phyloP scores from a whole-genome alignment of 2,113 vertebrate species.

The Harpagus bidentatus region DNA sequence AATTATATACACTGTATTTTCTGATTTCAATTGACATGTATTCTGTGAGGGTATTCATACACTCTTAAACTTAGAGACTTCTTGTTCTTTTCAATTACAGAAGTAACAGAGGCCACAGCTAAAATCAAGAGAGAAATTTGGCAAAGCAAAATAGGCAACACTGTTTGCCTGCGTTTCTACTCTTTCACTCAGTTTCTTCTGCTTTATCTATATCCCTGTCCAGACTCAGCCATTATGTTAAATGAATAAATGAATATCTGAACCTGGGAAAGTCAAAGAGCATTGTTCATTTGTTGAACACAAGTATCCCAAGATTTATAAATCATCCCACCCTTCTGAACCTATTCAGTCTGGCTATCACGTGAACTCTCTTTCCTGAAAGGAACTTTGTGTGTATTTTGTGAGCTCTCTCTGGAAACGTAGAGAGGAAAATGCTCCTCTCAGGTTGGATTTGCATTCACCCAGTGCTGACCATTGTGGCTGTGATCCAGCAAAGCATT shows the following conservation, averaged over 20 bases:
- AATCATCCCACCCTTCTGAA: neutral
- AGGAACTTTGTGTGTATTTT: neutral
- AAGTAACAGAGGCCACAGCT: neutral
- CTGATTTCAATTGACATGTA: neutral
- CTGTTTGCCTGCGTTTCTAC: neutral
- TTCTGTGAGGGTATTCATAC: neutral
- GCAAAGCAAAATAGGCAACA: neutral
- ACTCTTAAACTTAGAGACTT: neutral
- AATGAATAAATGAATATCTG: neutral
- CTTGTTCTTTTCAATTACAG: neutral
- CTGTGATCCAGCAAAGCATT: slow-evolving; percentile 35
- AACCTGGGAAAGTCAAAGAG: neutral
- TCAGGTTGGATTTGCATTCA: neutral
- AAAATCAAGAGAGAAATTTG: neutral
- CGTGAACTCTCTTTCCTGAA: neutral
- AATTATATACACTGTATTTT: neutral
- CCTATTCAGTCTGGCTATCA: neutral
- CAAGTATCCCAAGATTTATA: neutral
- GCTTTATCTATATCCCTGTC: neutral
- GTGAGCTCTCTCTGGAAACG: neutral
- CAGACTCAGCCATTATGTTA: neutral
- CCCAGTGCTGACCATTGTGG: neutral
- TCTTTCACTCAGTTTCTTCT: neutral
- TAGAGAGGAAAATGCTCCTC: neutral
- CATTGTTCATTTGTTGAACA: neutral